Conservation (phyloP, 2,797 vertebrate species). For the Gallinago nigripennis region DNA sequence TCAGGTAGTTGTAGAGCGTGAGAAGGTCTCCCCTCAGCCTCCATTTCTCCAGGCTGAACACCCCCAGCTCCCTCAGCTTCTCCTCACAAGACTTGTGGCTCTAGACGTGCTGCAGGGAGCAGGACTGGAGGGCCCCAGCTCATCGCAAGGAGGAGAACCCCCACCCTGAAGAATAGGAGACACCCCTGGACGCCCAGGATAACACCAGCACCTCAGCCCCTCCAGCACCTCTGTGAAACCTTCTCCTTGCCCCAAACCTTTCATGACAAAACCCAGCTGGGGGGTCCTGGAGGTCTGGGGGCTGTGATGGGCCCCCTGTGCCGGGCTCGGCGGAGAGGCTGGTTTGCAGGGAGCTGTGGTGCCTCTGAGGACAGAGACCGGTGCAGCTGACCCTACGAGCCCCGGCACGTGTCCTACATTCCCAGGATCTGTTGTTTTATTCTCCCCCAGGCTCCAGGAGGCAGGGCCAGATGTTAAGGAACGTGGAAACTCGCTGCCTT, state of each 20-base stretch:
- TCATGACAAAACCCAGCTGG: not conserved
- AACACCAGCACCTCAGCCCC: no score
- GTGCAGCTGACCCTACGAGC: not conserved
- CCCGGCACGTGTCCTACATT: not conserved
- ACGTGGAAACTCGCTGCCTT: not conserved
- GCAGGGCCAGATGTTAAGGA: not conserved
- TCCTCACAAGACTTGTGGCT: not conserved
- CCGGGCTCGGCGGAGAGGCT: fast-evolving
- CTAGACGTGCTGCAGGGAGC: not conserved
- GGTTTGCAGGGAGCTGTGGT: not conserved
- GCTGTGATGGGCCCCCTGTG: fast-evolving
- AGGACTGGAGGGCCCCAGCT: no score
- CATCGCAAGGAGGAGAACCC: not conserved
- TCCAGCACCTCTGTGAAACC: fast-evolving
- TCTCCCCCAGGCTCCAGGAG: not conserved
- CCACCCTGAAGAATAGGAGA: not conserved
- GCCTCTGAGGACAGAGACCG: not conserved
- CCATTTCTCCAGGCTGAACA: not conserved
- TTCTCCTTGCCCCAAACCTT: not conserved
- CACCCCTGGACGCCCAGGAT: not conserved
- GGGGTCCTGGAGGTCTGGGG: fast-evolving
- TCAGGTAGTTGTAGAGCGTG: not conserved
- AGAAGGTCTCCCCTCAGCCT: not conserved
- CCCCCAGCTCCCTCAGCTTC: not conserved
- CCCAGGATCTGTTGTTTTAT: not conserved